Evolutionary conservation across 2,797 vertebrate genomes (phyloP), one percentile per base, ranked within the genome.

Genomic region (Galagoides demidoff): DNA sequence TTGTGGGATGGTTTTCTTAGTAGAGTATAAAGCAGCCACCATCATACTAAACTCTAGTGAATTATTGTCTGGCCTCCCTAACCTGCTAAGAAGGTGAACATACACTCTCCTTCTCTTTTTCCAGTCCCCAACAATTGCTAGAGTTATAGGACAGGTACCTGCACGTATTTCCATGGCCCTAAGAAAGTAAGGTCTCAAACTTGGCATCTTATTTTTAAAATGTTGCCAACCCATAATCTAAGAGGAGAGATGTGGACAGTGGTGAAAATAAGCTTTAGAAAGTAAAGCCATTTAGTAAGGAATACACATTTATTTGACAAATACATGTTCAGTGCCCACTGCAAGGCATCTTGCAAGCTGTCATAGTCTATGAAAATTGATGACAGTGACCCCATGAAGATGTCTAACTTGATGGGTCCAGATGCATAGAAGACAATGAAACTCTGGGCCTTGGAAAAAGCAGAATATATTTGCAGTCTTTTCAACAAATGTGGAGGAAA

Each of bases 251-350:
- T 68, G 14, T 74, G 39, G 45, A 82, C 85, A 78, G 34, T 52
- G 16, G 13, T 16, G 4, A 39, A 37, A 22, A 59, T 37, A 79
- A 37, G 64, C 66, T 81, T 76, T 63, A 81, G 23, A 39, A 84
- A 37, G 52, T 25, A 20, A 31, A 77, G 29, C 12, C 52, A 45
- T 64, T 90, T 39, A 34, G 82, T 34, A 74, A 82, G 34, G 2
- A 73, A 68, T 39, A 49, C 14, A 52, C 29, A 66, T 68, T 84
- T 73, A 68, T 95, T 85, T 45, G n/a, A 92, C 68, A 96, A 73
- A 73, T 49, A 77, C 3, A 5, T 45, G 34, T 19, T 68, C 88
- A n/a, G 14, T 63, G 71, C n/a, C 74, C 45, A 64, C 29, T 14
- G 70, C 37, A 90, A 81, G 68, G 78, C 74, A 78, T 39, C 88